Conservation (phyloP, 2,113 vertebrate genomes). For the Chelonoidis abingdonii region DNA sequence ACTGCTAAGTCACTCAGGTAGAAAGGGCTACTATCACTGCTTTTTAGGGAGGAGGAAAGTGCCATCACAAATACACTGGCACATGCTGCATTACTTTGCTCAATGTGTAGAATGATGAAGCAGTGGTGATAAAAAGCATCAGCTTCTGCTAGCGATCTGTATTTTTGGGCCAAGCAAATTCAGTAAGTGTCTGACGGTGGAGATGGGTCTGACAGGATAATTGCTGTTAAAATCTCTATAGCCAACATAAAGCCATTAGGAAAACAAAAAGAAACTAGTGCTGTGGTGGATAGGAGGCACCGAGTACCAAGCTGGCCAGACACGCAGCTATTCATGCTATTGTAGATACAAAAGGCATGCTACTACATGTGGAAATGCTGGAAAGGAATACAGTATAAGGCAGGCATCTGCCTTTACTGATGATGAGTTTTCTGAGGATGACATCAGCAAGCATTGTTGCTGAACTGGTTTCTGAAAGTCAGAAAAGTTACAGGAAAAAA, state of each 20-base stretch:
- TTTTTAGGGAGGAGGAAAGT: background rate
- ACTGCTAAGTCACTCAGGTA: background rate
- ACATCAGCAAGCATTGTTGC: background rate
- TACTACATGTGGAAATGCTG: background rate
- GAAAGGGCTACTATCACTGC: background rate
- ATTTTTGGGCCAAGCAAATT: background rate
- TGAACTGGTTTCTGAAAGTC: background rate
- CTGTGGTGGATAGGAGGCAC: background rate
- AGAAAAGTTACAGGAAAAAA: background rate
- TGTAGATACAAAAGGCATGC: background rate
- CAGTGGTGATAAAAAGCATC: background rate
- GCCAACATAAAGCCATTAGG: background rate
- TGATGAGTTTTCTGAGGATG: background rate
- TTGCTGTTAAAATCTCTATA: background rate
- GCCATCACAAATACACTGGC: background rate
- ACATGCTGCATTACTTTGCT: constrained; percentile 26
- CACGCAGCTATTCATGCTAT: background rate
- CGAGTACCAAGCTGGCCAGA: fast-evolving
- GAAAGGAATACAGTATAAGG: background rate
- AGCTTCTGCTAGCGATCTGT: background rate
- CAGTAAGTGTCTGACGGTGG: background rate
- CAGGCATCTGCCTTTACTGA: background rate
- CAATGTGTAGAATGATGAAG: background rate
- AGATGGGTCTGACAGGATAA: background rate
- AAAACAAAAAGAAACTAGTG: background rate